phyloP scores from a whole-genome alignment of 2,113 vertebrate genomes.

The Thomomys bottae region DNA sequence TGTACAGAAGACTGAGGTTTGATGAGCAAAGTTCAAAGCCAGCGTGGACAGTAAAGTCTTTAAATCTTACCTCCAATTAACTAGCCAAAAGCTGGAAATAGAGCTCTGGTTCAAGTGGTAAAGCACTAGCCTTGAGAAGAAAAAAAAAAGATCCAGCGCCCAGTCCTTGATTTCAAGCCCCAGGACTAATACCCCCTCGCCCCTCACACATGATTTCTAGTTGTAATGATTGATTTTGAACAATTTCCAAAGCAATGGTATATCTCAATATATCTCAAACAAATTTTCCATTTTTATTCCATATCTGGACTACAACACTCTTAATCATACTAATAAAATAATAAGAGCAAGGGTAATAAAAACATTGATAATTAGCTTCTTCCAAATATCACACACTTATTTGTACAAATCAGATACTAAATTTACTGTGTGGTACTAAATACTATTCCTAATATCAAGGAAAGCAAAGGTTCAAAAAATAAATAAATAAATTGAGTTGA shows the following conservation, averaged over 20 bases:
- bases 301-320: background rate
- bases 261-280: conserved; percentile 8
- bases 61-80: too few species aligned
- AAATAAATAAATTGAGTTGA: background rate
- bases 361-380: background rate
- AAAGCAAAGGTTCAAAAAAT: background rate
- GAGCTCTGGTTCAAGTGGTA: too few species aligned
- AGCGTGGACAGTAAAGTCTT: too few species aligned
- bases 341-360: background rate
- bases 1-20: too few species aligned
- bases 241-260: background rate
- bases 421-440: background rate
- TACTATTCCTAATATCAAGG: background rate
- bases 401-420: background rate
- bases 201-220: background rate
- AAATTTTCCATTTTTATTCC: background rate
- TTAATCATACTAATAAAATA: background rate
- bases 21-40: too few species aligned
- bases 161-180: too few species aligned
- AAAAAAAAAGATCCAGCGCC: too few species aligned
- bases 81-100: too few species aligned
- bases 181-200: too few species aligned
- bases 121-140: too few species aligned
- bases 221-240: background rate
- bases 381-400: background rate